Evolutionary conservation across 1,140 invertebrate genomes (phyloP), one percentile per base, ranked within the genome.

Genomic region (Drosophila subobscura): DNA sequence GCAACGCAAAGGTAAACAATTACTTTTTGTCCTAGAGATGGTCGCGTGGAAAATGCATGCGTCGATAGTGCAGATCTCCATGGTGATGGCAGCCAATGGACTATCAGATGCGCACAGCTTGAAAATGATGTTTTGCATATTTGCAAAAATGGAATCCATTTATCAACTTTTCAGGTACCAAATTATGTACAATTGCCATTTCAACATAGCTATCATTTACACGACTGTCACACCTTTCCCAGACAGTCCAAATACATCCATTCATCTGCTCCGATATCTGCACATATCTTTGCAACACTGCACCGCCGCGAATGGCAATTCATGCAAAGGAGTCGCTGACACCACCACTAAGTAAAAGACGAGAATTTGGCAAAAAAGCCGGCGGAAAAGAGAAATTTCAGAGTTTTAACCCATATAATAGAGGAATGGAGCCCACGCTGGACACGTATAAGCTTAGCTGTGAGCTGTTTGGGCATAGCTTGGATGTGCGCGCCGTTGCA

Each of bases 401-500:
- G 44, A 56, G n/a, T 42, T 59, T 42, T 23, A 12, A n/a, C 2
- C 51, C 25, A 25, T 12, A 22, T 14, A 22, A 40, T 52, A 42
- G 44, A 16, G 47, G 60, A 56, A 86, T 89, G 84, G 79, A 85
- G 22, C 79, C 85, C 8, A 78, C 79, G n/a, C 58, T 92, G 41
- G 72, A 91, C 40, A 92, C 93, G 67, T 97, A 96, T 83, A 97
- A 96, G 93, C 92, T 98, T 56, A 95, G 96, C 91, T 93, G 94
- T 86, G 93, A 94, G 74, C 92, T 98, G 37, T 92, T 93, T 72
- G 97, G 96, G 0, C 97, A 98, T 92, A 94, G 95, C 40, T 93
- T 95, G 83, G 97, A 98, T 92, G 97, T 98, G 27, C 93, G 97
- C 66, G 94, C 94, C 47, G 93, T 98, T 8, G 92, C 98, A 6